These are phyloP conservation scores for Drosophila infuscata DNA, from an alignment of 2,888 invertebrate genomes.

Conservation along the genomic window DNA sequence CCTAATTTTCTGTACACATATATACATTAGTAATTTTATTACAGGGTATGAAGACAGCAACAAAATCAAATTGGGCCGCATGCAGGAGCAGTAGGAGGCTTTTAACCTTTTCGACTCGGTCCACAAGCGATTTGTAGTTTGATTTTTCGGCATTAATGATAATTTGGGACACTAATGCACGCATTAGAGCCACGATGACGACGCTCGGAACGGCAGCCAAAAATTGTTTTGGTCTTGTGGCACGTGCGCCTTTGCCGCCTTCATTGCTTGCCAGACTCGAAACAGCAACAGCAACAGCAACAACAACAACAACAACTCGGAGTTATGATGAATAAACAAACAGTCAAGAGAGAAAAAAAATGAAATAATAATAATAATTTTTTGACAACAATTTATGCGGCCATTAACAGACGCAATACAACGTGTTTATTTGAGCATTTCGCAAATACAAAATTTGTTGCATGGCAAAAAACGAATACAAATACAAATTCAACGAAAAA, in stretches of 20 bases:
- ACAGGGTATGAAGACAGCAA: slow-evolving; percentile 30
- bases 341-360: slow-evolving; percentile 35
- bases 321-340: slow-evolving; percentile 70
- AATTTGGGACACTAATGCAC: slow-evolving; percentile 62
- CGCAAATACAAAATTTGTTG: slow-evolving; percentile 37
- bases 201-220: slow-evolving; percentile 35
- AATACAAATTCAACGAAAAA: slow-evolving; percentile 42
- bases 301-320: slow-evolving; percentile 18
- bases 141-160: slow-evolving; percentile 67
- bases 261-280: slow-evolving; percentile 28
- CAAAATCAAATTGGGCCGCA: slow-evolving; percentile 11
- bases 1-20: neutral
- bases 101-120: slow-evolving; percentile 67
- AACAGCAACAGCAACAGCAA: slow-evolving; percentile 4
- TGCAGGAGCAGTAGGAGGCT: slow-evolving; percentile 49
- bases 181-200: slow-evolving; percentile 46
- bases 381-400: slow-evolving; percentile 76
- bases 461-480: neutral
- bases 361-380: slow-evolving; percentile 62
- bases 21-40: neutral
- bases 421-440: slow-evolving; percentile 77
- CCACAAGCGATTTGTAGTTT: slow-evolving; percentile 58
- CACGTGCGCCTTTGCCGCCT: slow-evolving; percentile 62
- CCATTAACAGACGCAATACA: slow-evolving; percentile 75
- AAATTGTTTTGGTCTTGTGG: slow-evolving; percentile 49